Evolutionary conservation across 2,797 vertebrate genomes (phyloP).

Genomic region (Monodelphis domestica): DNA sequence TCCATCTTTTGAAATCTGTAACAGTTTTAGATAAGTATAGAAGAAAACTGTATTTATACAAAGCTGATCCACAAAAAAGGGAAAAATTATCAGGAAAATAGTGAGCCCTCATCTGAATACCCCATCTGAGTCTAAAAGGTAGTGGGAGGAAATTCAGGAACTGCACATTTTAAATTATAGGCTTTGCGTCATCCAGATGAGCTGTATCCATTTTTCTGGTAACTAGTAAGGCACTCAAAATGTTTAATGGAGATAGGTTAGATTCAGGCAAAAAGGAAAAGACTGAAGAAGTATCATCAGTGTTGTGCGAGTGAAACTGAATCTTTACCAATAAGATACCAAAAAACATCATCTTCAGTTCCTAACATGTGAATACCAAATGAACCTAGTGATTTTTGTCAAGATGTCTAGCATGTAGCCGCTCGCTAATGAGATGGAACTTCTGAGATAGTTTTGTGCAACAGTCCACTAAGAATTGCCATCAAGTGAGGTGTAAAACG

Average conservation of each 20-base stretch:
- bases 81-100: not conserved
- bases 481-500: not conserved
- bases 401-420: not conserved
- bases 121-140: not conserved
- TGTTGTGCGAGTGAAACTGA: not conserved
- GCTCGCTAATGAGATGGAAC: not conserved
- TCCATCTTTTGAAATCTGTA: not conserved
- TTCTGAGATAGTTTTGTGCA: not conserved
- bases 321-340: not conserved
- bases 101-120: constrained; percentile 12
- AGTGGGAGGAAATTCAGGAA: not conserved
- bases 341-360: not conserved
- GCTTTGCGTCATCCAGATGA: not conserved
- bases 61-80: constrained; percentile 15
- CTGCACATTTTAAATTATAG: not conserved
- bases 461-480: not conserved
- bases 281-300: not conserved
- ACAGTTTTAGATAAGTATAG: not conserved
- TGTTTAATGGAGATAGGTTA: not conserved
- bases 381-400: not conserved
- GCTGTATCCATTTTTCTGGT: not conserved
- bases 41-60: not conserved
- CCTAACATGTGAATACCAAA: constrained; percentile 13
- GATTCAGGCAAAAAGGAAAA: not conserved
- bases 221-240: not conserved